Percentiles rank a stretch among this genome's conserved stretches.
Evolutionary conservation across 2,113 vertebrate genomes (phyloP).

Genomic region (Paratilapia polleni): DNA sequence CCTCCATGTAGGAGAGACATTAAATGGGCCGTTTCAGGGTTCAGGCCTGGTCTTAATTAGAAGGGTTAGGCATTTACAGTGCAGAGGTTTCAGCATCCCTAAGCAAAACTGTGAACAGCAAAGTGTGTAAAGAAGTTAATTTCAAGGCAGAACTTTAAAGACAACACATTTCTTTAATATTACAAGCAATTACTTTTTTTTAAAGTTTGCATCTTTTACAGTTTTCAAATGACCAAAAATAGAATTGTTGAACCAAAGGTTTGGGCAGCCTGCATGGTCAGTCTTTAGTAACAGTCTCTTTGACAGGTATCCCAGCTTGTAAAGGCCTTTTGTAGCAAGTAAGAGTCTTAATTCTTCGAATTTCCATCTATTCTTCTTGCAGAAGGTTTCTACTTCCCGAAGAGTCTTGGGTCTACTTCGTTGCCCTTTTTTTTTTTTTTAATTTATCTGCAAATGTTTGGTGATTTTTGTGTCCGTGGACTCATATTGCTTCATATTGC

Average conservation of each 20-base stretch:
- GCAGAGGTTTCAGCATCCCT: not conserved
- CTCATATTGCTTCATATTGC: not conserved
- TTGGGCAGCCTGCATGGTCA: not conserved
- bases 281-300: not conserved
- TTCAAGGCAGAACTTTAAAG: not conserved
- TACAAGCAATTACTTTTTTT: not conserved
- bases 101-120: too few species aligned
- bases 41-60: not conserved
- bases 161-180: not conserved
- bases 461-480: not conserved
- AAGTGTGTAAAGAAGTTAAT: too few species aligned
- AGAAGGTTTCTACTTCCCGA: not conserved
- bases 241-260: accelerated
- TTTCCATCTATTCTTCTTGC: not conserved
- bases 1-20: accelerated
- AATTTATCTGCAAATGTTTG: not conserved
- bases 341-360: not conserved
- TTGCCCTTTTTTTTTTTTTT: not conserved
- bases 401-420: not conserved
- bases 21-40: not conserved
- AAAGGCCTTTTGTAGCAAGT: too few species aligned
- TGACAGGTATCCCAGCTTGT: not conserved
- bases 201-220: not conserved
- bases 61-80: not conserved
- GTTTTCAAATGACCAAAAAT: not conserved